phyloP scores from a whole-genome alignment of 2,888 invertebrate species.

The Caenorhabditis sinica region DNA sequence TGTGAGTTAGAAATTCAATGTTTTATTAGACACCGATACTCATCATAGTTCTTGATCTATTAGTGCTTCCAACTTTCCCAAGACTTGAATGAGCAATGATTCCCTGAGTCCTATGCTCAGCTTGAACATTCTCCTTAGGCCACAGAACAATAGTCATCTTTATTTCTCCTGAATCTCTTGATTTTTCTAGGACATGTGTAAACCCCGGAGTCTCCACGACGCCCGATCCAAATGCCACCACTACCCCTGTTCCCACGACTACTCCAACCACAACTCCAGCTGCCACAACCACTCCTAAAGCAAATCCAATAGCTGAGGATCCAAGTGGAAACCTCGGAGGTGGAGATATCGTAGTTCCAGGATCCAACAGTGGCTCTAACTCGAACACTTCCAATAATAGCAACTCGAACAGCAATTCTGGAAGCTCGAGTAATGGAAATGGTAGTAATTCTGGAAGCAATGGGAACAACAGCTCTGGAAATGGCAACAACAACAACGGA shows the following conservation, averaged over 20 bases:
- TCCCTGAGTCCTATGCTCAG: too few relatives aligned
- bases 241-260: neutral
- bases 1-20: conserved; percentile 17
- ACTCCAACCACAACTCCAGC: conserved; percentile 10
- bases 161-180: too few relatives aligned
- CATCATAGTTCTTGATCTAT: too few relatives aligned
- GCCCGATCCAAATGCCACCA: neutral
- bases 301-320: conserved; percentile 16
- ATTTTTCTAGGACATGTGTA: conserved; percentile 28
- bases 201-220: conserved; percentile 26
- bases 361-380: conserved; percentile 16
- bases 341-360: conserved; percentile 2
- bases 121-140: too few relatives aligned
- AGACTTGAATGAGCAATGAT: too few relatives aligned
- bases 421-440: neutral
- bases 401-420: conserved; percentile 8
- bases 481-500: neutral
- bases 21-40: too few relatives aligned
- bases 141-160: neutral
- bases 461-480: neutral
- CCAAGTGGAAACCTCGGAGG: conserved; percentile 1
- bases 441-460: conserved; percentile 12
- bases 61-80: too few relatives aligned
- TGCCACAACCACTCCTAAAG: neutral
- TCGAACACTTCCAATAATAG: conserved; percentile 16